phyloP scores from a whole-genome alignment of 1,140 invertebrate genomes.

The Zeugodacus cucurbitae region DNA sequence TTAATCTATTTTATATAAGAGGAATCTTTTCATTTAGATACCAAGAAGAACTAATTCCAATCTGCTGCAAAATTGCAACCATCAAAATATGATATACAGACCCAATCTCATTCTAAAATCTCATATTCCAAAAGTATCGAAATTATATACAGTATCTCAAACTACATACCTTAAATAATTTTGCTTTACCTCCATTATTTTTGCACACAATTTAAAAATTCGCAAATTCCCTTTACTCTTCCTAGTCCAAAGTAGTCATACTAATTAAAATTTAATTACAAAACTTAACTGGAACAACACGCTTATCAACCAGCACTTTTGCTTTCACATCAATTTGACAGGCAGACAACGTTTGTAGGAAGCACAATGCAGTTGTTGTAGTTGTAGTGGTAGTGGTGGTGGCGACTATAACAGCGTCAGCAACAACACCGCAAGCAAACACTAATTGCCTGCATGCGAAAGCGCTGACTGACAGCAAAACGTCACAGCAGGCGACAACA shows the following conservation, averaged over 20 bases:
- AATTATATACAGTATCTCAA: too few species aligned
- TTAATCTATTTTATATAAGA: too few species aligned
- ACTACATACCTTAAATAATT: background rate
- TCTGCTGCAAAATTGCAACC: too few species aligned
- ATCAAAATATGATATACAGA: too few species aligned
- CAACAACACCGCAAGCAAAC: background rate
- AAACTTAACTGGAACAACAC: background rate
- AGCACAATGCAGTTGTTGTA: background rate
- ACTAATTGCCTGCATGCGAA: conserved; percentile 24
- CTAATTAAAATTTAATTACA: conserved; percentile 29
- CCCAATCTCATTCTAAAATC: too few species aligned
- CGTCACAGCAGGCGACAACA: conserved; percentile 33
- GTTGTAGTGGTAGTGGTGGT: background rate
- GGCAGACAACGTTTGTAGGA: background rate
- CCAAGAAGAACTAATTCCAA: too few species aligned
- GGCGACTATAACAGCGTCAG: background rate
- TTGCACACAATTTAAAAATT: background rate
- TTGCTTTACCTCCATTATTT: background rate
- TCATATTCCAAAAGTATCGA: too few species aligned
- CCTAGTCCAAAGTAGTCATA: background rate
- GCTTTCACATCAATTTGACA: conserved; percentile 28
- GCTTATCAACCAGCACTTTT: conserved; percentile 23
- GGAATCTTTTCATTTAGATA: too few species aligned
- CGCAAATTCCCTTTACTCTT: background rate
- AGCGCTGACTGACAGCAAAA: conserved; percentile 12